A percentile compares a stretch with the other conserved stretches of the same genome.
Evolutionary conservation across 2,888 invertebrate genomes (phyloP).

Genomic region (Tineola bisselliella): DNA sequence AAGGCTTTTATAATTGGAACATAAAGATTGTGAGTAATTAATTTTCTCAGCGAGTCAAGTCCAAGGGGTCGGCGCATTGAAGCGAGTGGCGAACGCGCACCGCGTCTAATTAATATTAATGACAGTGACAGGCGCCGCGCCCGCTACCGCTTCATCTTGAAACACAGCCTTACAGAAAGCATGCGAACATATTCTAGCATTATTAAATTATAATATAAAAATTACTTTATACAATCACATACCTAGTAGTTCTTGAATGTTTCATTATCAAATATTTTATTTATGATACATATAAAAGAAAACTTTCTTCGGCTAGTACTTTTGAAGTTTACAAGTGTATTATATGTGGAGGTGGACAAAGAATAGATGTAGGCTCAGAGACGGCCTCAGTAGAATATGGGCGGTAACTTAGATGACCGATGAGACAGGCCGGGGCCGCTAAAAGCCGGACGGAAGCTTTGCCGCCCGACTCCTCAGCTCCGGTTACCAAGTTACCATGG

Average conservation of each 20-base stretch:
- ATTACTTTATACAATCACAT: no score
- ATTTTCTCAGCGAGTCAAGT: constrained; percentile 67
- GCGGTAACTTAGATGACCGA: constrained; percentile 10
- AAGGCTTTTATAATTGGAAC: constrained; percentile 69
- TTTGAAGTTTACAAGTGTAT: background rate
- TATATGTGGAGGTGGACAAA: background rate
- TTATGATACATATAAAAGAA: background rate
- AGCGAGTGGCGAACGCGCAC: constrained; percentile 39
- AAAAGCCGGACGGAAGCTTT: constrained; percentile 68
- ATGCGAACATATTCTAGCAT: background rate
- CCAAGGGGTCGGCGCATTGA: constrained; percentile 61
- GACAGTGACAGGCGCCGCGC: constrained; percentile 44
- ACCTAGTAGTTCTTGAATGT: no score
- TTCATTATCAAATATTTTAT: no score
- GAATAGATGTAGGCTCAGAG: background rate
- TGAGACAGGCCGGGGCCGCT: constrained; percentile 27
- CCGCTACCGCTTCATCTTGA: constrained; percentile 20
- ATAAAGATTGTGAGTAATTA: constrained; percentile 69
- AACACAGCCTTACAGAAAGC: background rate
- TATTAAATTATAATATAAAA: background rate
- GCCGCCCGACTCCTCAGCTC: constrained; percentile 42
- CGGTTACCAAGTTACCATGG: constrained; percentile 58
- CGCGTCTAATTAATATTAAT: constrained; percentile 67
- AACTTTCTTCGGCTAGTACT: background rate
- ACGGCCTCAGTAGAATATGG: background rate